Evolutionary conservation across 64 coral and sea anemone species (phyloP).

Genomic region (Dendrophyllia cribrosa): DNA sequence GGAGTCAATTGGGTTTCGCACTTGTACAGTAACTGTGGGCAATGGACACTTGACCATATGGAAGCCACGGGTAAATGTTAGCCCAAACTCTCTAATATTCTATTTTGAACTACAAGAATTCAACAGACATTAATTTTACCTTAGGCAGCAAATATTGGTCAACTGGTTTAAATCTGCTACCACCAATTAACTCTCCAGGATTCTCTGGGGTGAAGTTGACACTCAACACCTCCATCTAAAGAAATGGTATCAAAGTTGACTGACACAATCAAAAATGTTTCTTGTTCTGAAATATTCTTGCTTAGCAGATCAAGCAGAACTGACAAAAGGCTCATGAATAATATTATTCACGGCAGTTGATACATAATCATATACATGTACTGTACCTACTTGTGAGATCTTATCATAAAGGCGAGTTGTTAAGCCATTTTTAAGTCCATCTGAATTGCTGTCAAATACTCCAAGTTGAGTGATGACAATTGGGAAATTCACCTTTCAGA

Average conservation of each 20-base stretch:
- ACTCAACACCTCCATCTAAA: constrained; percentile 81
- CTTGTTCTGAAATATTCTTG: no score
- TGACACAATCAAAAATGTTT: not conserved
- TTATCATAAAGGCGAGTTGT: constrained; percentile 84
- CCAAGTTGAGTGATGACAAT: constrained; percentile 87
- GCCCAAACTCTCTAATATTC: no score
- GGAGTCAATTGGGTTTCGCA: no score
- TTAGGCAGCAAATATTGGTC: constrained; percentile 81
- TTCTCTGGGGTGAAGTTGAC: constrained; percentile 62
- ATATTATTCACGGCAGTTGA: no score
- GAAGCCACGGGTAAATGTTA: no score
- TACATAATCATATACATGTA: not conserved
- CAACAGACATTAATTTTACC: constrained; percentile 45
- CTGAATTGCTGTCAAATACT: constrained; percentile 84
- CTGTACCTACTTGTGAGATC: constrained; percentile 52
- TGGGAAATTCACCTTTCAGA: constrained; percentile 83
- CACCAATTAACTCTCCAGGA: constrained; percentile 77
- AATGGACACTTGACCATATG: no score
- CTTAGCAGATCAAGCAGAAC: no score
- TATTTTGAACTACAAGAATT: not conserved
- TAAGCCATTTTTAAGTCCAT: constrained; percentile 68
- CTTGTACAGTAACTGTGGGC: no score
- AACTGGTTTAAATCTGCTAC: constrained; percentile 88
- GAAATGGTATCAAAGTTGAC: not conserved
- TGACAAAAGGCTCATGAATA: no score